A percentile compares a stretch with the other conserved stretches of the same genome.
These are phyloP conservation scores for Apodemia hepburni DNA, from an alignment of 2,888 invertebrate genomes.

Conservation along the genomic window DNA sequence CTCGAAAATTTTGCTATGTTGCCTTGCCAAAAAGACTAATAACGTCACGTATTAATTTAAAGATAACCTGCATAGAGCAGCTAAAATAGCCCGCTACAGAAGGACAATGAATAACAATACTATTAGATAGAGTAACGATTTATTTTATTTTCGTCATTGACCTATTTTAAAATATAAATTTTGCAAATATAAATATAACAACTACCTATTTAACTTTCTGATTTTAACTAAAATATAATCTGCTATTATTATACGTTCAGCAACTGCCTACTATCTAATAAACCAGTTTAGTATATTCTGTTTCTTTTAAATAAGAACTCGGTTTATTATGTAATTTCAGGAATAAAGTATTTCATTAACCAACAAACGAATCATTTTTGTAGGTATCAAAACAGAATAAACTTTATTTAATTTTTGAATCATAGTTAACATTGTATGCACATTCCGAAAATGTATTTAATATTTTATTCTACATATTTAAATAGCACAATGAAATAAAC, in stretches of 20 bases:
- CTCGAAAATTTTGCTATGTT: too few relatives aligned
- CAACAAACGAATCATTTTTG: too few relatives aligned
- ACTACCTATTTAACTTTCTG: constrained; percentile 15
- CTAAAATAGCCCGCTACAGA: neutral
- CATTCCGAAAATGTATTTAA: too few relatives aligned
- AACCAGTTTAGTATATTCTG: neutral
- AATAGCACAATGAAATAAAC: too few relatives aligned
- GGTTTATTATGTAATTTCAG: too few relatives aligned
- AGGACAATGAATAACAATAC: neutral
- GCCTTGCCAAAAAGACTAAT: too few relatives aligned
- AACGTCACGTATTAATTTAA: too few relatives aligned
- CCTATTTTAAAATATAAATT: constrained; percentile 19
- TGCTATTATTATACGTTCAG: constrained; percentile 20
- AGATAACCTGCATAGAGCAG: neutral
- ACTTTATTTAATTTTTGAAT: too few relatives aligned
- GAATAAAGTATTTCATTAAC: too few relatives aligned
- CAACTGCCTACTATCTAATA: constrained; percentile 1
- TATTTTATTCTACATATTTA: too few relatives aligned
- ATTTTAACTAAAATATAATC: neutral
- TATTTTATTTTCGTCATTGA: constrained; percentile 11
- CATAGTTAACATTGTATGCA: too few relatives aligned
- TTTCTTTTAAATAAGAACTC: neutral
- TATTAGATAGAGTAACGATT: constrained; percentile 10
- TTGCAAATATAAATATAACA: constrained; percentile 20
- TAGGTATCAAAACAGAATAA: too few relatives aligned